Evolutionary conservation across 2,113 vertebrate species (phyloP).

Genomic region (Esox niger): DNA sequence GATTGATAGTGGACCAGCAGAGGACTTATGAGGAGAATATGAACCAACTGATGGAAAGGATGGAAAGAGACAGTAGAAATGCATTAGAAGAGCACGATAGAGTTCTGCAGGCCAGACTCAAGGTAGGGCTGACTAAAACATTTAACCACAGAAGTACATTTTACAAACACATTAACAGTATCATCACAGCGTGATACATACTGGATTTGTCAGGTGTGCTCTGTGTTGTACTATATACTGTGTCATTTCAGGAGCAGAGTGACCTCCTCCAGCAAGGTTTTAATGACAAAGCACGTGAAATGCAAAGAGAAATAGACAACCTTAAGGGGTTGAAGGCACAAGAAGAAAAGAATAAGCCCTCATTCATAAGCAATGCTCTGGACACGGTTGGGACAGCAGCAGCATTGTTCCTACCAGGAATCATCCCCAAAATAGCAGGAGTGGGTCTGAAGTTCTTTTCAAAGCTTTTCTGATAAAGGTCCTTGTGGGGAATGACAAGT

Average conservation of each 20-base stretch:
- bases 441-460: not conserved
- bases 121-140: conserved; percentile 27
- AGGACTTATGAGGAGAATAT: conserved; percentile 17
- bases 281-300: not conserved
- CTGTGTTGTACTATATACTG: not conserved
- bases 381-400: no score
- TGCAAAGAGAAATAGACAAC: conserved; percentile 25
- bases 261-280: conserved; percentile 29
- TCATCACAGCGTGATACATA: not conserved
- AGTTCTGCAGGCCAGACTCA: conserved; percentile 31
- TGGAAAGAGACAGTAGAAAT: conserved; percentile 25
- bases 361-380: not conserved
- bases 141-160: no score
- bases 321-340: conserved; percentile 17
- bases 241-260: conserved; percentile 36
- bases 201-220: not conserved
- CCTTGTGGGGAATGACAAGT: not conserved
- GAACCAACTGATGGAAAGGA: conserved; percentile 11
- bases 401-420: not conserved
- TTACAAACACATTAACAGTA: not conserved
- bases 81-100: conserved; percentile 17
- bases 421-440: not conserved
- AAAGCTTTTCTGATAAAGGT: not conserved
- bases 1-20: conserved; percentile 13
- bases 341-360: not conserved